Base-by-base conservation (phyloP, 1,140 invertebrate genomes). In the Tetranychus cinnabarinus region DNA sequence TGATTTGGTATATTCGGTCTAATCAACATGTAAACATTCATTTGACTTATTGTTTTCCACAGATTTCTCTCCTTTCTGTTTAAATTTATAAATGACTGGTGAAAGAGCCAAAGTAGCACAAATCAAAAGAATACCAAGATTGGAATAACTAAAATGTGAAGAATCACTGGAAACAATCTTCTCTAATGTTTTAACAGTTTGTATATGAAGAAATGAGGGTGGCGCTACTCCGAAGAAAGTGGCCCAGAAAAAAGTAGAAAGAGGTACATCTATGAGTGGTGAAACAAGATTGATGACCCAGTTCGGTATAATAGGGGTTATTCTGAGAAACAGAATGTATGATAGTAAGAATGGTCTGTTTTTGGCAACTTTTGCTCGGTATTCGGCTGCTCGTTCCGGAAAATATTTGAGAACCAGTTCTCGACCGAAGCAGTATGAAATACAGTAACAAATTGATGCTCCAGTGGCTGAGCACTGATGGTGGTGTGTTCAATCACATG, bases 211-310 rank as follows among this genome's bases (percentile, higher is more conserved):
- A 72, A 98, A 89, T 4, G 92, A 97, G 42, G 95, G 95, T 56
- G 95, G 92, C 3, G 89, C 92, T 3, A 99, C 95, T 67, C 68
- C 82, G 46, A 83, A 62, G 67, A 85, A 82, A 63, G 96, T 99
- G 61, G 95, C 96, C 52, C 93, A 66, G 62, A 87, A 88, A 75
- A 99, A 99, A 50, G 89, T 88, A 58, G 79, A 65, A 50, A 97
- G 71, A 31, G 92, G 90, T 34, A 99, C 92, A 68, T 90, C 89
- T 63, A 99, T 85, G 15, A 99, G 84, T 37, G 96, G 96, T 63
- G 93, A 88, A 3, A 86, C 82, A 65, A 99, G 80, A 75, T 99
- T 99, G 66, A 99, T 99, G 73, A 98, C 97, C 96, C 96, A 99
- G 74, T 99, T 99, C 5, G 96, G 96, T 61, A 99, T 74, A 67